A percentile compares a stretch with the other conserved stretches of the same genome.
These are phyloP conservation scores for Pachyuromys duprasi DNA, from an alignment of 2,797 vertebrate species.

Conservation along the genomic window DNA sequence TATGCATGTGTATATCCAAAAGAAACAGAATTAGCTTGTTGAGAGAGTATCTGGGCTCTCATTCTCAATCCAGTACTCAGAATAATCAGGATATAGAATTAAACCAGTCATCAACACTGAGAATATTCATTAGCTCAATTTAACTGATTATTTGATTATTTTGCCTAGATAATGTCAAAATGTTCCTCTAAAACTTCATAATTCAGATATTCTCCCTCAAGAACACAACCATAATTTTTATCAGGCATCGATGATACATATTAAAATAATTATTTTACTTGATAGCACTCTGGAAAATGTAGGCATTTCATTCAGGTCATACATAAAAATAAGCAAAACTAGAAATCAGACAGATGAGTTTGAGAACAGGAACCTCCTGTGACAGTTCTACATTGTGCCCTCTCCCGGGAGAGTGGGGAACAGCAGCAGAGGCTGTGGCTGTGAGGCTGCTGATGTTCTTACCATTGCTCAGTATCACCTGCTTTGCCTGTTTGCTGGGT, in stretches of 20 bases:
- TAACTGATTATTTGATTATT: conserved; percentile 62
- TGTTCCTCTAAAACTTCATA: neutral
- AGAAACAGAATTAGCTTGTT: neutral
- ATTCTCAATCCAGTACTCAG: neutral
- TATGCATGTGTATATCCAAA: neutral
- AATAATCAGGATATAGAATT: neutral
- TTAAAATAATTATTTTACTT: conserved; percentile 55
- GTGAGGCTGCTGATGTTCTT: accelerated
- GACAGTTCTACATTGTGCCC: neutral
- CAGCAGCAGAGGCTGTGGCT: neutral
- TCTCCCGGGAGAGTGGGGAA: neutral
- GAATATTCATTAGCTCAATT: conserved; percentile 35
- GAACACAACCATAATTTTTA: conserved; percentile 68
- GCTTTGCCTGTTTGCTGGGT: accelerated
- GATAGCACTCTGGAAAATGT: neutral
- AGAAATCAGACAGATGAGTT: conserved; percentile 16
- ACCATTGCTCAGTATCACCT: neutral
- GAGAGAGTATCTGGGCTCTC: neutral
- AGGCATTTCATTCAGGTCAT: neutral
- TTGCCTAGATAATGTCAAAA: conserved; percentile 8
- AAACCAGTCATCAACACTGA: neutral
- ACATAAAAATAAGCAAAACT: neutral
- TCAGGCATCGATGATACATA: conserved; percentile 18
- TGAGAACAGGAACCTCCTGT: neutral
- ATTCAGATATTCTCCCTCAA: conserved; percentile 34